A percentile compares a stretch with the other conserved stretches of the same genome.
These are phyloP conservation scores for Camponotus pennsylvanicus DNA, from an alignment of 1,140 invertebrate genomes.

Conservation along the genomic window DNA sequence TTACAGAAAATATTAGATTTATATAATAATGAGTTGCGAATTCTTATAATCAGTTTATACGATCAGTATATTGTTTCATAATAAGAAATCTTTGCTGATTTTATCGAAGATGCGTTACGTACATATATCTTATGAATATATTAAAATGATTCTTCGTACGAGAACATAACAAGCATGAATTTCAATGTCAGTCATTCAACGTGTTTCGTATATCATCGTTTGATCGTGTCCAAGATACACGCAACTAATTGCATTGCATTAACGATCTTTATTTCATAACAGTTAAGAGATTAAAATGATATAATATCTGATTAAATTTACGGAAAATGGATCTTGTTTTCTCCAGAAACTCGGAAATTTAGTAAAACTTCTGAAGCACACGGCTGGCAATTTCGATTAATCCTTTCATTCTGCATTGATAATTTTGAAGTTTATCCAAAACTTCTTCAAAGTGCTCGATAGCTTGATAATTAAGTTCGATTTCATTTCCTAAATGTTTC, in stretches of 20 bases:
- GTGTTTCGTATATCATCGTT: neutral
- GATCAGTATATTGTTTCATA: neutral
- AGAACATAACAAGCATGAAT: slow-evolving; percentile 21
- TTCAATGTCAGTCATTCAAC: slow-evolving; percentile 23
- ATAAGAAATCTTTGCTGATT: slow-evolving; percentile 28
- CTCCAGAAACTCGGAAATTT: slow-evolving; percentile 45
- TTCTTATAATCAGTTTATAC: neutral
- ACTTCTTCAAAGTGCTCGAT: slow-evolving; percentile 40
- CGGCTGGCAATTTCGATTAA: slow-evolving; percentile 33
- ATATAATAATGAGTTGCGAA: neutral
- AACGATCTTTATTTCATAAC: neutral
- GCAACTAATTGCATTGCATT: slow-evolving; percentile 35
- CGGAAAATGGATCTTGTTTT: slow-evolving; percentile 3
- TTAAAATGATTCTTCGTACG: slow-evolving; percentile 3
- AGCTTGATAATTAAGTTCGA: slow-evolving; percentile 48
- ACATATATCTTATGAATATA: neutral
- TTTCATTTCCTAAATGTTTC: slow-evolving; percentile 33
- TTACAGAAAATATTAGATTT: slow-evolving; percentile 12
- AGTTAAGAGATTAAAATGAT: slow-evolving; percentile 33
- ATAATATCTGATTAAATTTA: slow-evolving; percentile 44
- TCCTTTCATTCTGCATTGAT: slow-evolving; percentile 50
- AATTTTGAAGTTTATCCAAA: slow-evolving; percentile 52
- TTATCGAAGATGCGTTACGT: slow-evolving; percentile 13
- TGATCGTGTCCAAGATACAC: slow-evolving; percentile 5
- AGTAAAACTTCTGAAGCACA: slow-evolving; percentile 39